Evolutionary conservation across 1,140 invertebrate genomes (phyloP).

Genomic region (Drosophila cardini): DNA sequence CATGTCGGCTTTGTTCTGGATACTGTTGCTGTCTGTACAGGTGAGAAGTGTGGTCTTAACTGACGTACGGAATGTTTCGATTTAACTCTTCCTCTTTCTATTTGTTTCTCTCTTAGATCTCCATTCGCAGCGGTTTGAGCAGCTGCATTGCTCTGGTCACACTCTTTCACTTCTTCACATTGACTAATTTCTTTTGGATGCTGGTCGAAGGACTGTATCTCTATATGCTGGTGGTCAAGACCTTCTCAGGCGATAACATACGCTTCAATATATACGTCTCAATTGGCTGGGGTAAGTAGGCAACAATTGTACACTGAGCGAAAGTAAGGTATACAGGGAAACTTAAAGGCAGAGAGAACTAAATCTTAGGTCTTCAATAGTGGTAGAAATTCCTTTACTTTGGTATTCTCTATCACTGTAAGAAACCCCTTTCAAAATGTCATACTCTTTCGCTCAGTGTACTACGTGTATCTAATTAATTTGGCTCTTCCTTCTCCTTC

Average conservation of each 20-base stretch:
- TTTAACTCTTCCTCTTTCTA: not conserved
- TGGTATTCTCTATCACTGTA: too few relatives aligned
- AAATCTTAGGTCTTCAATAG: too few relatives aligned
- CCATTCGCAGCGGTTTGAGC: conserved; percentile 85
- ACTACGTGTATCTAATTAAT: conserved; percentile 49
- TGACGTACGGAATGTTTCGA: not conserved
- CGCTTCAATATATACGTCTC: conserved; percentile 93
- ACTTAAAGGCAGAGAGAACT: too few relatives aligned
- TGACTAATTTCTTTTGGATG: conserved; percentile 99
- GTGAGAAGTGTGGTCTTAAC: conserved; percentile 49
- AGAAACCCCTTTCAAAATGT: too few relatives aligned
- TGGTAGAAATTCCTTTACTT: too few relatives aligned
- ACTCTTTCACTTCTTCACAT: conserved; percentile 94
- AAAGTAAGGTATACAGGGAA: too few relatives aligned
- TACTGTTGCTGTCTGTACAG: conserved; percentile 80
- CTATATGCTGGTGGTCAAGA: conserved; percentile 96
- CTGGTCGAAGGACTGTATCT: conserved; percentile 98
- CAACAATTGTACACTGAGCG: not conserved
- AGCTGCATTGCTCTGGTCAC: conserved; percentile 90
- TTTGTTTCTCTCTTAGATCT: conserved; percentile 73
- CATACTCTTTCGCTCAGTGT: too few relatives aligned
- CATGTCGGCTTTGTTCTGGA: conserved; percentile 84
- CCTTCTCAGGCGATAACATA: conserved; percentile 95
- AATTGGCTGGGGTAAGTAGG: conserved; percentile 96
- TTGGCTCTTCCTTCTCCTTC: not conserved